Base-by-base conservation (phyloP, 2,888 invertebrate genomes). In the Chouioia cunea region DNA sequence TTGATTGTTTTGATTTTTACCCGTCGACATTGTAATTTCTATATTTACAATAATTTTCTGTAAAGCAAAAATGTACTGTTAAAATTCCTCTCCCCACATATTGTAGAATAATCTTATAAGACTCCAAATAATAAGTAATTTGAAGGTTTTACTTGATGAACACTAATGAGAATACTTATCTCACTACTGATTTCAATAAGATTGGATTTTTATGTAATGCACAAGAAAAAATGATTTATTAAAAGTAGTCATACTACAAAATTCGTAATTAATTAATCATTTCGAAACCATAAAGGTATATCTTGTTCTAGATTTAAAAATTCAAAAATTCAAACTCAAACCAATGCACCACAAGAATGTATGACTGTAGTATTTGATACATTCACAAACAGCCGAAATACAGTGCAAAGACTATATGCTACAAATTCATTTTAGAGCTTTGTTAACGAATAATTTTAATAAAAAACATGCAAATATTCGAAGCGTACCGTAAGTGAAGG, bases 271-370 rank as follows among this genome's bases (percentile, higher is more conserved):
- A 36, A 36, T 36, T 36, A 12, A n/a, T 22, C 65, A 60, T 59
- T 69, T 66, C 57, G 20, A 48, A 65, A 66, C 48, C 23, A 2
- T 18, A 47, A 69, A 66, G 50, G 58, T 52, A 43, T 43, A 66
- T 22, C 53, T 15, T 63, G 56, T 62, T 59, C 59, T 60, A 59
- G 77, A 81, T 84, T 84, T 82, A 81, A 84, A 84, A 84, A 84
- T 84, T 84, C 83, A 83, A 84, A 84, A 80, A 83, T 84, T 84
- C 82, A 84, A 84, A 84, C 79, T 73, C 54, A 47, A 57, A 46
- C 23, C 48, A 18, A 23, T 36, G 44, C n/a, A 27, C 1, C 54
- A 20, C 16, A 43, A 23, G 6, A 27, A 16, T 56, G 0, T 2
- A 56, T 27, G 20, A 56, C n/a, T n/a, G 20, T 8, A 50, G 50